Evolutionary conservation across 2,888 invertebrate species (phyloP).

Genomic region (Drosophila percnosoma): DNA sequence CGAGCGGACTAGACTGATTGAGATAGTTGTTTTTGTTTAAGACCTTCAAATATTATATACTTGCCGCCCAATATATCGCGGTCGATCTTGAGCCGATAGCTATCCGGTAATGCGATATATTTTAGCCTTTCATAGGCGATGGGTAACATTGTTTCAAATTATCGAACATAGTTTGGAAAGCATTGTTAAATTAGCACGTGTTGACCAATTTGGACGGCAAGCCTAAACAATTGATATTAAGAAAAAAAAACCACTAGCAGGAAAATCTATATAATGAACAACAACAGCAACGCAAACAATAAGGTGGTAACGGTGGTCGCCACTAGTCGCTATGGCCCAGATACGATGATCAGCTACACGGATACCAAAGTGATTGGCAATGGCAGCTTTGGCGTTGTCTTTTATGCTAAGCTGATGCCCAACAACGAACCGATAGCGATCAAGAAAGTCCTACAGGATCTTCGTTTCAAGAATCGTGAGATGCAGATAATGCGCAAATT

Average conservation of each 20-base stretch:
- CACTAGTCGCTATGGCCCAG: constrained; percentile 97
- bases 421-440: constrained; percentile 98
- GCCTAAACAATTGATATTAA: constrained; percentile 20
- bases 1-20: too few species aligned
- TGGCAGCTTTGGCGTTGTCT: constrained; percentile 99
- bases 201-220: constrained; percentile 18
- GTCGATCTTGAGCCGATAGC: not conserved
- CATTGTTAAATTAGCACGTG: constrained; percentile 24
- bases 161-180: not conserved
- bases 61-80: too few species aligned
- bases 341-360: constrained; percentile 98
- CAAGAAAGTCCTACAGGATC: constrained; percentile 99
- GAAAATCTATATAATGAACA: constrained; percentile 10
- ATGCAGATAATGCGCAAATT: constrained; percentile 99
- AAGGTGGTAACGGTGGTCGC: constrained; percentile 99
- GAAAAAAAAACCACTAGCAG: not conserved
- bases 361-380: constrained; percentile 99
- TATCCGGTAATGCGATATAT: too few species aligned
- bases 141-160: not conserved
- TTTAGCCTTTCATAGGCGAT: too few species aligned
- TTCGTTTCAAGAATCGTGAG: constrained; percentile 99
- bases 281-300: constrained; percentile 45
- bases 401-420: constrained; percentile 98
- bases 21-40: too few species aligned
- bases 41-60: too few species aligned